Conservation (phyloP, 1,140 invertebrate species). For the Wasmannia auropunctata region DNA sequence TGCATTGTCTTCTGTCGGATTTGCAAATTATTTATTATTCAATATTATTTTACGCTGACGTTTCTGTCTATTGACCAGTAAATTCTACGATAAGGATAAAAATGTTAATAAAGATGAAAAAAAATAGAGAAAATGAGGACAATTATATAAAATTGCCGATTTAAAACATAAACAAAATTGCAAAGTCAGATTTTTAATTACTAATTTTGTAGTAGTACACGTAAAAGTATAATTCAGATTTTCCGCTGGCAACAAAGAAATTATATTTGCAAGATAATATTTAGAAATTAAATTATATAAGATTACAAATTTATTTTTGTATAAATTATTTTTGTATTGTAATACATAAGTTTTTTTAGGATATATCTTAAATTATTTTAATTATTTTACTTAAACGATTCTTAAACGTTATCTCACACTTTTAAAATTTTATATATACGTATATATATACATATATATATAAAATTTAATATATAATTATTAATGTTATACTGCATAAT, state of each 20-base stretch:
- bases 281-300: neutral
- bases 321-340: neutral
- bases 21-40: slow-evolving; percentile 66
- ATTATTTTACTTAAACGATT: neutral
- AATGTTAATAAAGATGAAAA: neutral
- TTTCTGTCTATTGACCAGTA: neutral
- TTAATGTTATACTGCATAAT: neutral
- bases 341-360: neutral
- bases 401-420: neutral
- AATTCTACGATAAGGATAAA: neutral
- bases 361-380: neutral
- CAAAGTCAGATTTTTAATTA: neutral
- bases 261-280: neutral
- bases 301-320: neutral
- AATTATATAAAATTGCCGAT: neutral
- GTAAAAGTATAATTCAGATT: neutral
- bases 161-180: neutral
- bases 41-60: slow-evolving; percentile 9
- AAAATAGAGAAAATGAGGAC: neutral
- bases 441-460: neutral
- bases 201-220: neutral
- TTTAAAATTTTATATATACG: neutral
- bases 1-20: slow-evolving; percentile 60
- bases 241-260: neutral
- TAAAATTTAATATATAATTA: neutral